phyloP scores from a whole-genome alignment of 2,888 invertebrate genomes.

The Galerucella calmariensis region DNA sequence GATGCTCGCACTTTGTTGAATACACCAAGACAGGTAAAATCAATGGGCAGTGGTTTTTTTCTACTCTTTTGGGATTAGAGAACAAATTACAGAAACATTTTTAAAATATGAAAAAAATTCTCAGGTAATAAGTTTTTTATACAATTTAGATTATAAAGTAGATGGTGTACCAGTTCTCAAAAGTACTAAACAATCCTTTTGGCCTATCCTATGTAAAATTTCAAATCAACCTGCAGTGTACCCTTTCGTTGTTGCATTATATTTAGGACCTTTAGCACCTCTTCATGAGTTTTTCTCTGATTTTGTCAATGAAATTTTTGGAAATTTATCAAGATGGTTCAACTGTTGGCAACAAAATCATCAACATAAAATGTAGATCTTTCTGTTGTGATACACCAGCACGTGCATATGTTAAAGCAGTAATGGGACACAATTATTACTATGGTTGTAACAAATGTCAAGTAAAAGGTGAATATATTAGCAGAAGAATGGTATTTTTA shows the following conservation, averaged over 20 bases:
- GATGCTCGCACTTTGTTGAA: slow-evolving; percentile 30
- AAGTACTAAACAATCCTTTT: slow-evolving; percentile 16
- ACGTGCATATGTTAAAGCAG: background rate
- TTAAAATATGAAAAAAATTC: background rate
- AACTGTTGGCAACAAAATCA: background rate
- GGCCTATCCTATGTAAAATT: slow-evolving; percentile 19
- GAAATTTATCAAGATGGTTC: background rate
- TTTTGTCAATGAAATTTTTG: background rate
- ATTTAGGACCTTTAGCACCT: slow-evolving; percentile 19
- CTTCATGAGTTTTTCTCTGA: background rate
- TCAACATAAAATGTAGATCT: no score
- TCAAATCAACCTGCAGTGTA: background rate
- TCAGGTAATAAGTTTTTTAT: slow-evolving; percentile 2
- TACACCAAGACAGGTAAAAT: slow-evolving; percentile 24
- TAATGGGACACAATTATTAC: background rate
- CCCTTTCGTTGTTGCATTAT: slow-evolving; percentile 21
- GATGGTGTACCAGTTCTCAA: slow-evolving; percentile 15
- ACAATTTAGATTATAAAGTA: slow-evolving; percentile 29
- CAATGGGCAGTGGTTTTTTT: slow-evolving; percentile 27
- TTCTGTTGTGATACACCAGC: slow-evolving; percentile 2
- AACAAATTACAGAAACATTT: background rate
- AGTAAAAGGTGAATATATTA: background rate
- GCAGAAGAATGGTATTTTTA: background rate
- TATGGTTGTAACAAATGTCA: background rate
- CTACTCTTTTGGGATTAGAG: slow-evolving; percentile 13